Base-by-base conservation (phyloP, 1,140 invertebrate genomes). In the Drosophila ohnishii region DNA sequence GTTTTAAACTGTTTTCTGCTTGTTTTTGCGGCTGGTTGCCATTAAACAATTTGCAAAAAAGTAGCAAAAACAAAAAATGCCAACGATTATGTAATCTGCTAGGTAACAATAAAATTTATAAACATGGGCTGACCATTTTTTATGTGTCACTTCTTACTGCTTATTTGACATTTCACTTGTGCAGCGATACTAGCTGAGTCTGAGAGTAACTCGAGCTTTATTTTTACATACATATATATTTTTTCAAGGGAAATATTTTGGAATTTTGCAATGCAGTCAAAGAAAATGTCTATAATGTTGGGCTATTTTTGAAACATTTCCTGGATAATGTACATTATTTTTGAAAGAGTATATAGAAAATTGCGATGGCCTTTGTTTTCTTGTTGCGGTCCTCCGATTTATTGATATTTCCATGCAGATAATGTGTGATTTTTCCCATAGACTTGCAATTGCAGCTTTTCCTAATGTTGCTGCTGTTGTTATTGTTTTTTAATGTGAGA, bases 401-500 rank as follows among this genome's bases (percentile, higher is more conserved):
- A 88, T 88, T 90, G 84, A 88, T 88, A 90, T 88, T 88, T 87
- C 63, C 86, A 60, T 60, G 45, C 55, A 86, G 84, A 90, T 88
- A 88, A 88, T 88, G 84, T 88, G 86, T 90, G 82, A 88, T 86
- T 90, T 88, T 88, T 90, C 84, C 78, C 86, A 88, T 89, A 86
- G 70, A 78, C 47, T 32, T 58, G 51, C 69, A 71, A 72, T 71
- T 72, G 64, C 53, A 59, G 39, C 32, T 64, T 56, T 58, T 61
- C 32, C 19, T 40, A 22, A 42, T 75, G 19, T 22, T 60, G 25
- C 25, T 44, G 25, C 74, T 75, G 22, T 66, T 61, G 55, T 64
- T 59, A 64, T 61, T 73, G 78, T 84, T 75, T 84, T 47, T 65
- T 86, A 87, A 86, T 86, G 82, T 86, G 82, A 86, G 82, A 86